Evolutionary conservation across 2,113 vertebrate genomes (phyloP).

Genomic region (Percopsis transmontana): DNA sequence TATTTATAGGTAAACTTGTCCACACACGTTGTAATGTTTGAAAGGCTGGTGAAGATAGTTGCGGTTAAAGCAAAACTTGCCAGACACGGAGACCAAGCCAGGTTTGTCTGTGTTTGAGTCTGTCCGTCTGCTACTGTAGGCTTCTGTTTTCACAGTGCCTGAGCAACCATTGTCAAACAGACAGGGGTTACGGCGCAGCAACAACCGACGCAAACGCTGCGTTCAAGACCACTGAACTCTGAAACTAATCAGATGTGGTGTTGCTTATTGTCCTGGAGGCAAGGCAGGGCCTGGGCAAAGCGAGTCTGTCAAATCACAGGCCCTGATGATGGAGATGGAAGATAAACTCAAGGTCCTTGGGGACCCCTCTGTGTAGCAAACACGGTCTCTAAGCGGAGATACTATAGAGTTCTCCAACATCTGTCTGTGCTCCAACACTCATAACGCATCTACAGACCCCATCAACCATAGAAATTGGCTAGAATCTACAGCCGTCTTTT

Average conservation of each 20-base stretch:
- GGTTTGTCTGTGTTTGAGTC: slow-evolving; percentile 21
- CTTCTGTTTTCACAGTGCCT: slow-evolving; percentile 68
- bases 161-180: slow-evolving; percentile 76
- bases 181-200: slow-evolving; percentile 71
- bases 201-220: slow-evolving; percentile 73
- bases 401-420: slow-evolving; percentile 78
- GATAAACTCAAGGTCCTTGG: slow-evolving; percentile 79
- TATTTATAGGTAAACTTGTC: slow-evolving; percentile 7
- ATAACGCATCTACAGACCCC: slow-evolving; percentile 59
- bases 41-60: slow-evolving; percentile 52
- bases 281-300: slow-evolving; percentile 71
- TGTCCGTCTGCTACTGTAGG: slow-evolving; percentile 32
- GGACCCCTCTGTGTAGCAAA: slow-evolving; percentile 71
- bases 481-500: slow-evolving; percentile 51
- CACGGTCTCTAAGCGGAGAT: slow-evolving; percentile 62
- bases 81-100: slow-evolving; percentile 29
- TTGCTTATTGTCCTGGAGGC: slow-evolving; percentile 83
- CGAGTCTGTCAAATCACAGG: slow-evolving; percentile 78
- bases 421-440: slow-evolving; percentile 65
- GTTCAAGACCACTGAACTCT: slow-evolving; percentile 84
- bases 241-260: slow-evolving; percentile 84
- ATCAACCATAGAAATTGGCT: slow-evolving; percentile 76
- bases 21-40: slow-evolving; percentile 7
- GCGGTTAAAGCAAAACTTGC: slow-evolving; percentile 44
- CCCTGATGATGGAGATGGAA: slow-evolving; percentile 81